Evolutionary conservation across 2,113 vertebrate genomes (phyloP), one percentile per base, ranked within the genome.

Genomic region (Mustela nigripes): DNA sequence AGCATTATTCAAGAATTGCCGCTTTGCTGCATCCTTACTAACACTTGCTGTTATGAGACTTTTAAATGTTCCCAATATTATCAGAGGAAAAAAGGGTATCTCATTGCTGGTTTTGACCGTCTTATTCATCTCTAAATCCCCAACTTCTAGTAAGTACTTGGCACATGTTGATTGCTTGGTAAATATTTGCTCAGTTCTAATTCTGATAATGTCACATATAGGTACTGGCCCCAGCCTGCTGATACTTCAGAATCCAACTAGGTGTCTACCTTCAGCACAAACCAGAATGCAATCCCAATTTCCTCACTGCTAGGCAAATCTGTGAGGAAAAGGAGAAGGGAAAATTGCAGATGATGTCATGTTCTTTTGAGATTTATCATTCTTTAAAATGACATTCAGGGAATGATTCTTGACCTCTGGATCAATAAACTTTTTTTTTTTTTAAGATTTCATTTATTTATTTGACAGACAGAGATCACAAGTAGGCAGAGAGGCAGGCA

Each of bases 11-110:
- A 18, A 67, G 33, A 69, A 39, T 78, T 83, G 39, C 71, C 87
- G 63, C 67, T 94, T 94, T 58, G 45, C 88, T 94, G 31, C 19
- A 82, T 83, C 88, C n/a, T 91, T 94, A 78, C 67, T 82, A 94
- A 62, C 28, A 82, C n/a, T 63, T 88, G 71, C 39, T 91, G 1
- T 69, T 82, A 31, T 87, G 33, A 90, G 24, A 14, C 71, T 93
- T 86, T 67, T 58, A 78, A 87, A 48, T n/a, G 22, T 74, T 94
- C 67, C 11, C 18, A 96, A 22, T 78, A 56, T 67, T 83, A 87
- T 45, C 60, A 83, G 12, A 82, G 36, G 36, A 91, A 87, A 82
- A 73, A 73, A 42, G 8, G 31, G 26, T 82, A 31, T 83, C 26
- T 88, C 28, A 91, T 45, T 86, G 89, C 80, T 88, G 26, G 8